These are phyloP conservation scores for Entomyzon cyanotis DNA, from an alignment of 2,113 vertebrate genomes.

Conservation along the genomic window DNA sequence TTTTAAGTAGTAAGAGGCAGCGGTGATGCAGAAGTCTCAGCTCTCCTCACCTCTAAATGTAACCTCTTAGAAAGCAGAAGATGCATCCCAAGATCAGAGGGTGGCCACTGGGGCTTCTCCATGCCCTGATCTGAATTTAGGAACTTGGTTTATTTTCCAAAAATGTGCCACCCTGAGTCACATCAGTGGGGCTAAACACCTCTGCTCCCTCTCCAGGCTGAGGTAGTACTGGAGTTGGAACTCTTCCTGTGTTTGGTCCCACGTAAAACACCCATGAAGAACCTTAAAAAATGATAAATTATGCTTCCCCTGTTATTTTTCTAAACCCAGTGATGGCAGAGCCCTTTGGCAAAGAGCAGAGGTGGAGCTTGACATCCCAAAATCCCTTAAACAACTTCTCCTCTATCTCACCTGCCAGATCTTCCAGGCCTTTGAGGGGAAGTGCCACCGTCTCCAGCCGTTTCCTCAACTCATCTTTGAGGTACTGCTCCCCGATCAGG, in stretches of 20 bases:
- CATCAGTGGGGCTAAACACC: neutral
- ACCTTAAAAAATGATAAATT: neutral
- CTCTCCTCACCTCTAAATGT: neutral
- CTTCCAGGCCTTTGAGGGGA: constrained; percentile 90
- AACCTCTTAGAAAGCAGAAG: neutral
- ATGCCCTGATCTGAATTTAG: neutral
- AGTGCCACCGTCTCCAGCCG: constrained; percentile 87
- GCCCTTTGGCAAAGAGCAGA: neutral
- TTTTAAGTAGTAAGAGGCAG: neutral
- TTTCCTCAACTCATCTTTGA: constrained; percentile 92
- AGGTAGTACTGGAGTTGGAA: neutral
- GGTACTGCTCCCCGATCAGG: constrained; percentile 93
- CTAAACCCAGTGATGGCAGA: neutral
- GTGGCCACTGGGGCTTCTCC: neutral
- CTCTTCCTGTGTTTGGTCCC: neutral
- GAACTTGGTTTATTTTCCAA: neutral
- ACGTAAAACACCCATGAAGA: neutral
- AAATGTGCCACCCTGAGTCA: accelerated
- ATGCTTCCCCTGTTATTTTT: neutral
- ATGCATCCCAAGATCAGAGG: neutral
- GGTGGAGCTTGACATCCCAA: neutral
- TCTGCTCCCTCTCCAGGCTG: neutral
- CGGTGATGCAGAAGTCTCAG: accelerated
- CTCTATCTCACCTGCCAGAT: constrained; percentile 85
- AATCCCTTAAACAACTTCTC: neutral